Base-by-base conservation (phyloP, 2,888 invertebrate genomes). In the Polydrusus cervinus region DNA sequence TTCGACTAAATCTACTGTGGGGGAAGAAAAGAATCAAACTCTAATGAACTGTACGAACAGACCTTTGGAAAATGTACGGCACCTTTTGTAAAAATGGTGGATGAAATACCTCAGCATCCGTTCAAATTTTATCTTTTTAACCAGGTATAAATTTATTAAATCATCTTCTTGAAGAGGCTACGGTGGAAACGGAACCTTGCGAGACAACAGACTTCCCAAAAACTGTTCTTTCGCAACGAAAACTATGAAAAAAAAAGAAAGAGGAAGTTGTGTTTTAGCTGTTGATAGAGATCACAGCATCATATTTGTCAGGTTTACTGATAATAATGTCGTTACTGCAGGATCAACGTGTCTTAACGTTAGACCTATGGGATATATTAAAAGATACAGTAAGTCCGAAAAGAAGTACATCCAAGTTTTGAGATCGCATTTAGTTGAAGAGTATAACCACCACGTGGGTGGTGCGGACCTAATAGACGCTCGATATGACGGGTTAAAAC, bases 131-230 rank as follows among this genome's bases (percentile, higher is more conserved):
- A 18, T 18, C 30, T 45, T 18, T 55, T 55, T 55, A 55, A 40
- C 55, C 67, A 55, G 38, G 67, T 30, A 20, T 53, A n/a, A 53
- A 53, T 55, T 38, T 67, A 25, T 38, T 67, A 20, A 40, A 16
- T n/a, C n/a, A 67, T 67, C 14, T 53, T 16, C 51, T 10, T 8
- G 43, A 67, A 13, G 51, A 13, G 78, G 79, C 9, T 81, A 80
- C 61, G 70, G 74, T 64, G 78, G 78, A 53, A 83, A 80, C n/a
- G 81, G 81, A 38, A 81, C 81, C 55, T 64, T 82, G 25, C 64
- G 78, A 47, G 77, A 82, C n/a, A 78, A 79, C 62, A 71, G 78
- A 8, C 69, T 78, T 16, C 71, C 74, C 13, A 76, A 71, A 73
- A 55, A 30, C 43, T 73, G 71, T 49, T 65, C 77, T 11, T 40